Conservation (phyloP, 2,113 vertebrate genomes). For the Plecturocebus donacophilus region DNA sequence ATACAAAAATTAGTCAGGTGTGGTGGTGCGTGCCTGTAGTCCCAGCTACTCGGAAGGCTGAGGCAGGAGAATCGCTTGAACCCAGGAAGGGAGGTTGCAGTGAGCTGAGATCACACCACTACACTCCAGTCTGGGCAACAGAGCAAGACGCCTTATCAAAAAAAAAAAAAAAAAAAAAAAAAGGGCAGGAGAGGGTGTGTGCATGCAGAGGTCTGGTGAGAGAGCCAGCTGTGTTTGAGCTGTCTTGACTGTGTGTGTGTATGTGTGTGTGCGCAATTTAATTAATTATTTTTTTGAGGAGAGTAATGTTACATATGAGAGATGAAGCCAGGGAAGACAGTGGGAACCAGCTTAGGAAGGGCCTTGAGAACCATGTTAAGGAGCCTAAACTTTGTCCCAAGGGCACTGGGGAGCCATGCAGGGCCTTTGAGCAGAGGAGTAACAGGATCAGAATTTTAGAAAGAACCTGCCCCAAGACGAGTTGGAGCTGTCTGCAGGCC, state of each 20-base stretch:
- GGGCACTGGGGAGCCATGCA: neutral
- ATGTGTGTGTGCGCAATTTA: too few species aligned
- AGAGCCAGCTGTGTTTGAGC: neutral
- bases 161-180: too few species aligned
- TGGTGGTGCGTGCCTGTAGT: too few species aligned
- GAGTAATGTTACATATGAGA: neutral
- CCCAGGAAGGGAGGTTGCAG: too few species aligned
- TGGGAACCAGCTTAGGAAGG: neutral
- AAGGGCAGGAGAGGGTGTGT: too few species aligned
- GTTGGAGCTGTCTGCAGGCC: neutral
- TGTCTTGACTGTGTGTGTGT: neutral
- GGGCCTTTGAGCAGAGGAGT: neutral
- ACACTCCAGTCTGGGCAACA: too few species aligned
- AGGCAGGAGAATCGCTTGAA: too few species aligned
- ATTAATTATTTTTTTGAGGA: neutral
- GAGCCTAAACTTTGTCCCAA: neutral
- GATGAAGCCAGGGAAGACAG: neutral
- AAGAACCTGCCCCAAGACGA: neutral
- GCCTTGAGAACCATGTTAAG: neutral
- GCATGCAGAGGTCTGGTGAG: neutral
- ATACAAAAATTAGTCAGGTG: too few species aligned
- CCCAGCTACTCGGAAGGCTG: too few species aligned
- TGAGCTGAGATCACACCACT: too few species aligned
- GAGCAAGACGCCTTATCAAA: too few species aligned
- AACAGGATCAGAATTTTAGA: neutral